Percentiles rank a stretch among this genome's conserved stretches.
phyloP scores from a whole-genome alignment of 2,797 vertebrate species.

The Fratercula arctica region DNA sequence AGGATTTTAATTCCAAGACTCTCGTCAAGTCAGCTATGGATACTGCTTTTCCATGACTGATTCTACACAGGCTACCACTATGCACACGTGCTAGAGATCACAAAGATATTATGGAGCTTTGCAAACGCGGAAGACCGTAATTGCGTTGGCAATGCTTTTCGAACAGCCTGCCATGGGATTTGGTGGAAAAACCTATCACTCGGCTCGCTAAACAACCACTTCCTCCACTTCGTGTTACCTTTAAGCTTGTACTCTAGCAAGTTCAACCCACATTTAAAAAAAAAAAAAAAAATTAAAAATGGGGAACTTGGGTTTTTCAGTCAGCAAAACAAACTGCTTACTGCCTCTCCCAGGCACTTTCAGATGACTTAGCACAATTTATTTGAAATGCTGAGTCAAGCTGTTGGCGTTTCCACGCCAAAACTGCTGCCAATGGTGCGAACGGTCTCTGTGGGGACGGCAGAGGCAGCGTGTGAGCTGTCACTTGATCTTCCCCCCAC shows the following conservation, averaged over 20 bases:
- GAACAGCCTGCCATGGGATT: neutral
- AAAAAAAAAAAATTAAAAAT: neutral
- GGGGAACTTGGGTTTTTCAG: neutral
- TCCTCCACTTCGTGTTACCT: rapidly evolving
- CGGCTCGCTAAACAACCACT: neutral
- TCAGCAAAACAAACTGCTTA: neutral
- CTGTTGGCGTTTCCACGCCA: neutral
- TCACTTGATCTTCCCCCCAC: neutral
- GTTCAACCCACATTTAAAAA: neutral
- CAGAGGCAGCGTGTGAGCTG: neutral
- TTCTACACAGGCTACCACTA: neutral
- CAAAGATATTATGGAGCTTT: rapidly evolving
- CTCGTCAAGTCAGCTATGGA: neutral
- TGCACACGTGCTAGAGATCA: rapidly evolving
- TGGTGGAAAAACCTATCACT: neutral
- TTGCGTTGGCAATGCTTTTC: rapidly evolving
- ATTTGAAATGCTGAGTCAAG: neutral
- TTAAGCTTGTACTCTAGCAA: neutral
- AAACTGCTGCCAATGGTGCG: neutral
- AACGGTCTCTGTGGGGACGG: neutral
- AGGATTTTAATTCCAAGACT: neutral
- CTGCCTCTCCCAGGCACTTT: no score
- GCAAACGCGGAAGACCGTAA: rapidly evolving
- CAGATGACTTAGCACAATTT: neutral
- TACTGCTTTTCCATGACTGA: neutral